Conservation (phyloP, 2,888 invertebrate species). For the Germaria angustata region DNA sequence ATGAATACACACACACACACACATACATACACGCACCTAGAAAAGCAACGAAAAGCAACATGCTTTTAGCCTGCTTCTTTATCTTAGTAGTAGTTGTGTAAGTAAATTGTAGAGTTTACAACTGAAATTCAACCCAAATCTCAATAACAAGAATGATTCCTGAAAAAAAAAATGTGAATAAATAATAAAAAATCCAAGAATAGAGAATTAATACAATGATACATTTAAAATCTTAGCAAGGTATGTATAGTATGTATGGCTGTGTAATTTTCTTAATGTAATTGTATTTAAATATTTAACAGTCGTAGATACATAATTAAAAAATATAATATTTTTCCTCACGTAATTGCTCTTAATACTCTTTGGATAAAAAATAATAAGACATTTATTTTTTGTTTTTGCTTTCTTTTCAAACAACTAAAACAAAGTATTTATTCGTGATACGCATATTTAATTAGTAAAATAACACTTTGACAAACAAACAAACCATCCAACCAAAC, state of each 20-base stretch:
- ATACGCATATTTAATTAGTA: not conserved
- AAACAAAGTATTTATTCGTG: not conserved
- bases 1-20: not conserved
- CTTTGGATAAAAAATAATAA: not conserved
- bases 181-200: too few relatives aligned
- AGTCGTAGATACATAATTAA: not conserved
- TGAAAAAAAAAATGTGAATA: not conserved
- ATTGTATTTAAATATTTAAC: not conserved
- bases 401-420: not conserved
- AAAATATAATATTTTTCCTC: not conserved
- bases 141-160: not conserved
- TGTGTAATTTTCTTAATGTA: constrained; percentile 7
- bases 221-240: not conserved
- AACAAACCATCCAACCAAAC: too few relatives aligned
- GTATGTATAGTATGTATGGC: constrained; percentile 8
- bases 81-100: constrained; percentile 72
- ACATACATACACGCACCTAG: not conserved
- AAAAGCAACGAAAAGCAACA: not conserved
- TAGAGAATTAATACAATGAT: not conserved
- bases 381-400: constrained; percentile 40
- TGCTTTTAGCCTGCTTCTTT: constrained; percentile 67
- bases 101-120: constrained; percentile 51
- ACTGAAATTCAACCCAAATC: constrained; percentile 34
- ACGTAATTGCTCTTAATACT: not conserved
- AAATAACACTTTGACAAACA: not conserved